Percentiles rank a stretch among this genome's conserved stretches.
These are phyloP conservation scores for Bettongia penicillata DNA, from an alignment of 2,113 vertebrate species.

Conservation along the genomic window DNA sequence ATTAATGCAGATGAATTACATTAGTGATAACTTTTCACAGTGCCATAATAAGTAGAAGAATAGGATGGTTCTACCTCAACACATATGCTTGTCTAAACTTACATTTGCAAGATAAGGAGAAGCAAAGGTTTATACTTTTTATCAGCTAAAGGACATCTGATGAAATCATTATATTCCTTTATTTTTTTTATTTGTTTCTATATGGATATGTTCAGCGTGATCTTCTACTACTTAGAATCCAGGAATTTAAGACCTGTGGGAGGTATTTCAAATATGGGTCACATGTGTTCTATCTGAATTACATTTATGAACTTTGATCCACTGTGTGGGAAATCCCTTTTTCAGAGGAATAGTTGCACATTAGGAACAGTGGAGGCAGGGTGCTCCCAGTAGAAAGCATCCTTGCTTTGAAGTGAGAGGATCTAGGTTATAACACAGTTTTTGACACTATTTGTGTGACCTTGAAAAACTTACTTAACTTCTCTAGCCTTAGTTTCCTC, in stretches of 20 bases:
- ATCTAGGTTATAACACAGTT: not conserved
- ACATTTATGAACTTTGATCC: not conserved
- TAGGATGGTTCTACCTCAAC: not conserved
- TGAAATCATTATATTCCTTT: not conserved
- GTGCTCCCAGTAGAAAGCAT: not conserved
- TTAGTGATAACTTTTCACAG: not conserved
- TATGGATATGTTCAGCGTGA: too few species aligned
- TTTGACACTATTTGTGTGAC: not conserved
- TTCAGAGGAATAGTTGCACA: not conserved
- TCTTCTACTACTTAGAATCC: not conserved
- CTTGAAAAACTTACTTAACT: not conserved
- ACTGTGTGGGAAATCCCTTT: not conserved
- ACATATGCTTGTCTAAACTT: not conserved
- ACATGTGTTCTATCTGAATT: not conserved
- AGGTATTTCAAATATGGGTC: not conserved
- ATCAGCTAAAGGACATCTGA: not conserved
- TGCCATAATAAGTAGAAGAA: not conserved
- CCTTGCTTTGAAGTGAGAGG: not conserved
- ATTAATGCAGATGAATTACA: not conserved
- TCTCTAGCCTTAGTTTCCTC: not conserved
- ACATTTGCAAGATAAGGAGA: not conserved
- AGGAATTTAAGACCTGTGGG: not conserved
- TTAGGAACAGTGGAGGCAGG: not conserved
- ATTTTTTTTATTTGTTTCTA: not conserved
- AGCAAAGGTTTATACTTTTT: not conserved